Evolutionary conservation across 2,888 invertebrate species (phyloP).

Genomic region (Plebejus anna): DNA sequence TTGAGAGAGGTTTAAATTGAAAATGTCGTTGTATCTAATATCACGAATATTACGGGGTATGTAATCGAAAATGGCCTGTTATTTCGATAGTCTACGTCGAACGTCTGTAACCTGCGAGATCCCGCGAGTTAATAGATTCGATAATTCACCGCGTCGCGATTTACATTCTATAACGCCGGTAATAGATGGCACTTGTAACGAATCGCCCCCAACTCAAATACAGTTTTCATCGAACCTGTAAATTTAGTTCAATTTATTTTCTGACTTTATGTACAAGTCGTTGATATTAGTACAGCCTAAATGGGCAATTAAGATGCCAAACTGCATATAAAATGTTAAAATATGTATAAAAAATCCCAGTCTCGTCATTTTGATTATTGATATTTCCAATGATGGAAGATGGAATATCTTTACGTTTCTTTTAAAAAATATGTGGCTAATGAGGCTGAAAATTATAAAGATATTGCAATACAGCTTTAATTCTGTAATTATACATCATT

Average conservation of each 20-base stretch:
- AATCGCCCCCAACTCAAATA: constrained; percentile 32
- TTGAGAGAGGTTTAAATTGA: background rate
- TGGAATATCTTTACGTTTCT: background rate
- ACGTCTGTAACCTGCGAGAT: constrained; percentile 47
- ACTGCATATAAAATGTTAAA: background rate
- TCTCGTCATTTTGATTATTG: background rate
- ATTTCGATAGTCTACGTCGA: constrained; percentile 11
- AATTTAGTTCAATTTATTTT: background rate
- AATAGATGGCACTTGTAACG: constrained; percentile 58
- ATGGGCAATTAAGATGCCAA: background rate
- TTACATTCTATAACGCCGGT: constrained; percentile 57
- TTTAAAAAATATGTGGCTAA: background rate
- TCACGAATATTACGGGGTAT: constrained; percentile 1
- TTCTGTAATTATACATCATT: constrained; percentile 8
- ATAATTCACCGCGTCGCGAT: constrained; percentile 69
- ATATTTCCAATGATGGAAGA: background rate
- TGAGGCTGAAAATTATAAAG: constrained; percentile 2
- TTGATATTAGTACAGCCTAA: background rate
- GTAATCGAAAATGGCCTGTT: constrained; percentile 19
- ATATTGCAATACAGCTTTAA: background rate
- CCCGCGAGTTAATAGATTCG: constrained; percentile 74
- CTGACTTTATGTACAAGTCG: background rate
- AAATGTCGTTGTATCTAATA: background rate
- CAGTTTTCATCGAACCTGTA: constrained; percentile 13
- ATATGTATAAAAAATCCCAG: background rate